Conservation (phyloP, 1,140 invertebrate species). For the Leguminivora glycinivorella region DNA sequence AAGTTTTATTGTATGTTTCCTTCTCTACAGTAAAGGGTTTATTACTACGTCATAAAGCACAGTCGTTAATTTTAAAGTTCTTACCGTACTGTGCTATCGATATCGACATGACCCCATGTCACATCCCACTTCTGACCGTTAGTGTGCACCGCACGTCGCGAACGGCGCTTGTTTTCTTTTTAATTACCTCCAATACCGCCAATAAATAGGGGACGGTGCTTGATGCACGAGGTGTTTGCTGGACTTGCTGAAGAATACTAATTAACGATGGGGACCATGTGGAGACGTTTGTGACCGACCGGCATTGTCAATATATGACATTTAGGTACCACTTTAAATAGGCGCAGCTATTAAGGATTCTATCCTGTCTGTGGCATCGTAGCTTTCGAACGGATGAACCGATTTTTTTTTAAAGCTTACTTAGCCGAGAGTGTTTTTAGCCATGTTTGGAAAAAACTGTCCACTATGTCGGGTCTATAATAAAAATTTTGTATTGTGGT, state of each 20-base stretch:
- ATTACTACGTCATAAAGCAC: no score
- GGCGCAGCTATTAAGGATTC: no score
- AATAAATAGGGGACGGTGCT: slow-evolving; percentile 5
- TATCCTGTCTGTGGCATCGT: no score
- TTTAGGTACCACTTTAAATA: no score
- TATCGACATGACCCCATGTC: not conserved
- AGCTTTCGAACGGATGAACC: no score
- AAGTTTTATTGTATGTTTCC: no score
- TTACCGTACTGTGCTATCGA: not conserved
- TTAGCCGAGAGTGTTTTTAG: no score
- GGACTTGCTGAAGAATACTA: not conserved
- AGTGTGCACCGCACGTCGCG: slow-evolving; percentile 30
- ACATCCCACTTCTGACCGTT: not conserved
- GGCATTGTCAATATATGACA: not conserved
- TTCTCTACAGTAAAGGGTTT: no score
- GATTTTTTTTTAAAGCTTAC: no score
- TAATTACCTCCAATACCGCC: slow-evolving; percentile 32
- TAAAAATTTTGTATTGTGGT: not conserved
- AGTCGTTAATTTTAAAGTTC: no score
- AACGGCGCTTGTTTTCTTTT: slow-evolving; percentile 32
- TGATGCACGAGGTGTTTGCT: slow-evolving; percentile 9
- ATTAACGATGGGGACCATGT: not conserved
- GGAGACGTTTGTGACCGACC: not conserved
- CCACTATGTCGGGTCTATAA: no score
- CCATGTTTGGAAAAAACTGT: no score